Evolutionary conservation across 1,140 invertebrate species (phyloP).

Genomic region (Mizuhopecten yessoensis): DNA sequence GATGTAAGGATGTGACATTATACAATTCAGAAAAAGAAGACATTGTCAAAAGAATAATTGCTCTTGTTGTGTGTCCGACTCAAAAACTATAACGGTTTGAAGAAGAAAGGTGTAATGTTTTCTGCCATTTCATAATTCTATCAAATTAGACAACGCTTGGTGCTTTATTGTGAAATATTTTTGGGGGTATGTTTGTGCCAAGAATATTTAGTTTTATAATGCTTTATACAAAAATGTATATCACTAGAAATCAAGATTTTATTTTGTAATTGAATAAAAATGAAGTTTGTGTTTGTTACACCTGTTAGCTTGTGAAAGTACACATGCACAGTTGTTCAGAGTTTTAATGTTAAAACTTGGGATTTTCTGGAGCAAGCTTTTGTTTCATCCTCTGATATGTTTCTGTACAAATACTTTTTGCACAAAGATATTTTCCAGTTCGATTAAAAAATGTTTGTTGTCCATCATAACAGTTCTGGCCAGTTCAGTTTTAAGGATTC

Average conservation of each 20-base stretch:
- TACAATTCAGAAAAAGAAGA: background rate
- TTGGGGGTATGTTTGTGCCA: background rate
- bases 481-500: too few relatives aligned
- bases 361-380: background rate
- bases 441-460: too few relatives aligned
- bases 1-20: too few relatives aligned
- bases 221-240: background rate
- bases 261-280: background rate
- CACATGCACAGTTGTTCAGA: background rate
- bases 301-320: background rate
- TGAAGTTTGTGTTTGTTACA: background rate
- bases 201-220: background rate
- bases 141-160: background rate
- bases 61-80: too few relatives aligned
- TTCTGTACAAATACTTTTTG: too few relatives aligned
- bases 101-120: too few relatives aligned
- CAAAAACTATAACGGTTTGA: background rate
- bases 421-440: too few relatives aligned
- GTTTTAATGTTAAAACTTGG: background rate
- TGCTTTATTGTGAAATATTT: slow-evolving; percentile 25
- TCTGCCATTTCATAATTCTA: background rate
- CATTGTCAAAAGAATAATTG: too few relatives aligned
- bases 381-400: background rate
- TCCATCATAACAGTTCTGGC: too few relatives aligned
- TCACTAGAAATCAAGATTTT: background rate